A percentile compares a stretch with the other conserved stretches of the same genome.
phyloP scores from a whole-genome alignment of 1,140 invertebrate genomes.

The Zaprionus vittiger region DNA sequence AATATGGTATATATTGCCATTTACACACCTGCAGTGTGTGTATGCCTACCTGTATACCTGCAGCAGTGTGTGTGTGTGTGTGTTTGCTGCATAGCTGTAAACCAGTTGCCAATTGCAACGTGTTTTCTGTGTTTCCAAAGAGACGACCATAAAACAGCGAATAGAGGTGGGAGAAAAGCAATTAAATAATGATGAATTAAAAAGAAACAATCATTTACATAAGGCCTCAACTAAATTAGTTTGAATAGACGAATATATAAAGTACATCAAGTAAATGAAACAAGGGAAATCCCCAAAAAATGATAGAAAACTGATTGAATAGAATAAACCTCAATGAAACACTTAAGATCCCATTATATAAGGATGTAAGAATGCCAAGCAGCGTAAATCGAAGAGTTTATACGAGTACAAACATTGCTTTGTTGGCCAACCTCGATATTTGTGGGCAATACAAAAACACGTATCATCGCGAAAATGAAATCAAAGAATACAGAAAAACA shows the following conservation, averaged over 20 bases:
- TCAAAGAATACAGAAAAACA: constrained; percentile 48
- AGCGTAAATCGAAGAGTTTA: background rate
- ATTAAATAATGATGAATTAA: constrained; percentile 20
- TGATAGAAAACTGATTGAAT: background rate
- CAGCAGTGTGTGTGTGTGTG: constrained; percentile 38
- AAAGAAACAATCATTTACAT: background rate
- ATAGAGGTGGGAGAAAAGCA: constrained; percentile 21
- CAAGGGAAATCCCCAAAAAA: constrained; percentile 4
- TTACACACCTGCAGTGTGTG: constrained; percentile 69
- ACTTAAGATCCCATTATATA: background rate
- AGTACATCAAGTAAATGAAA: background rate
- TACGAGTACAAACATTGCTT: constrained; percentile 35
- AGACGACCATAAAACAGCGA: constrained; percentile 43
- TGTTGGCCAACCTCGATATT: constrained; percentile 37
- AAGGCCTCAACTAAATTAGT: background rate
- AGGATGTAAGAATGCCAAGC: background rate
- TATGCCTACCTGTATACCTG: constrained; percentile 41
- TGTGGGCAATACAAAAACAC: constrained; percentile 57
- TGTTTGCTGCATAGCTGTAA: constrained; percentile 76
- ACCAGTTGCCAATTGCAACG: constrained; percentile 81
- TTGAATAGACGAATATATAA: background rate
- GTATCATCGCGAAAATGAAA: constrained; percentile 44
- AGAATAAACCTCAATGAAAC: background rate
- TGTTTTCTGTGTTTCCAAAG: constrained; percentile 55
- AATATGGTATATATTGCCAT: constrained; percentile 66